phyloP scores from a whole-genome alignment of 2,888 invertebrate genomes.

The Hydriomena furcata region DNA sequence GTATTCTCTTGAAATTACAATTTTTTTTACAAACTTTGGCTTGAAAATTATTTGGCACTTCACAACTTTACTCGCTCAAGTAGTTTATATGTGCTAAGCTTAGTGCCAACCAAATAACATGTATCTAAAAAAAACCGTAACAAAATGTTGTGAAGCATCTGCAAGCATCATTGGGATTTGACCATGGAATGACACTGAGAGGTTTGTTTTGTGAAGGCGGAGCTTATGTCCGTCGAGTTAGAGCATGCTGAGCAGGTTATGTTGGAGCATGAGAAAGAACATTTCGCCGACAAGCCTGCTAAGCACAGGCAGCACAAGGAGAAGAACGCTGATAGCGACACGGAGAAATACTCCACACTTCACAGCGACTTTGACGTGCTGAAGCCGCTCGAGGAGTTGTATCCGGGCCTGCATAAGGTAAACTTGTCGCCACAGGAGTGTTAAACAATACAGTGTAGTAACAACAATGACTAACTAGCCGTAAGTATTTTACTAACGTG shows the following conservation, averaged over 20 bases:
- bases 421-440: conserved; percentile 31
- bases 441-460: conserved; percentile 35
- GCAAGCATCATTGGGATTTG: conserved; percentile 60
- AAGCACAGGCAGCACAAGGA: conserved; percentile 62
- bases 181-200: conserved; percentile 61
- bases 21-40: neutral
- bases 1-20: neutral
- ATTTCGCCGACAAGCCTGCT: conserved; percentile 62
- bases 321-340: conserved; percentile 47
- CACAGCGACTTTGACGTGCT: conserved; percentile 74
- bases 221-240: conserved; percentile 79
- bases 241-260: conserved; percentile 81
- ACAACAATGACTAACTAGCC: conserved; percentile 35
- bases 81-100: conserved; percentile 24
- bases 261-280: conserved; percentile 77
- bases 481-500: conserved; percentile 36
- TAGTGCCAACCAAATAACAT: conserved; percentile 27
- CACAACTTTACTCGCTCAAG: conserved; percentile 14
- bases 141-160: conserved; percentile 59
- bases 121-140: conserved; percentile 57
- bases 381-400: conserved; percentile 69
- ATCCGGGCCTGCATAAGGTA: conserved; percentile 73
- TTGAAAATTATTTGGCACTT: conserved; percentile 2
- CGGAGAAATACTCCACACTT: conserved; percentile 73
- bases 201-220: conserved; percentile 82